Percentiles rank a stretch among this genome's conserved stretches.
These are phyloP conservation scores for Tauraco hartlaubi DNA, from an alignment of 2,797 vertebrate species.

Conservation along the genomic window DNA sequence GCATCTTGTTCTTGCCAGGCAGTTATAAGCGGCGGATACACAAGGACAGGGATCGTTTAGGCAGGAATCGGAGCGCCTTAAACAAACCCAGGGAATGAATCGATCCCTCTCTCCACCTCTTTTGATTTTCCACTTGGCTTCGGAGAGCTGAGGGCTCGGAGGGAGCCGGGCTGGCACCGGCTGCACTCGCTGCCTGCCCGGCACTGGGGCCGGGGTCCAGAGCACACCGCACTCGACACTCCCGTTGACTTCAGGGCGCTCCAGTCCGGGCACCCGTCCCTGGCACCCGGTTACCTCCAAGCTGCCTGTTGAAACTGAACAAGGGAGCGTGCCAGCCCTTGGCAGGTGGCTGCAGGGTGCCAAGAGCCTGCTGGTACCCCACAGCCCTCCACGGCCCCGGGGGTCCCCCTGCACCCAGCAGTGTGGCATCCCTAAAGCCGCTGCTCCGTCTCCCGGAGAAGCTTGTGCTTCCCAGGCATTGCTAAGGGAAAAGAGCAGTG, in stretches of 20 bases:
- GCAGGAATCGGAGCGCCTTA: neutral
- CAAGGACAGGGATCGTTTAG: neutral
- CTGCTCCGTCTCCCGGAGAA: neutral
- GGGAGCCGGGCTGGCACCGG: neutral
- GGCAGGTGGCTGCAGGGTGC: neutral
- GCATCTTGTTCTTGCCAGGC: slow-evolving; percentile 26
- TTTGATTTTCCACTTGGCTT: neutral
- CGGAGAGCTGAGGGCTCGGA: neutral
- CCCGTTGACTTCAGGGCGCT: neutral
- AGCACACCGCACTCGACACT: accelerated
- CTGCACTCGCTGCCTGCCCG: neutral
- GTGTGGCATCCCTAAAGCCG: neutral
- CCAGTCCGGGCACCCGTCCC: neutral
- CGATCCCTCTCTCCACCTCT: neutral
- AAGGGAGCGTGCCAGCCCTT: neutral
- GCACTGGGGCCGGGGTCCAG: neutral
- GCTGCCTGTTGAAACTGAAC: neutral
- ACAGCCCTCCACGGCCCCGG: neutral
- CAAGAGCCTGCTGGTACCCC: neutral
- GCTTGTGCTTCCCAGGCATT: neutral
- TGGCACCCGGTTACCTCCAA: neutral
- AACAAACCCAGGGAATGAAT: neutral
- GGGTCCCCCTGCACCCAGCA: neutral
- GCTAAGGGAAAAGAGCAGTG: accelerated
- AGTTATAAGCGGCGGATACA: neutral